Evolutionary conservation across 30 jellyfish, hydroid and myxozoan genomes (phyloP).

Genomic region (Turritopsis dohrnii): DNA sequence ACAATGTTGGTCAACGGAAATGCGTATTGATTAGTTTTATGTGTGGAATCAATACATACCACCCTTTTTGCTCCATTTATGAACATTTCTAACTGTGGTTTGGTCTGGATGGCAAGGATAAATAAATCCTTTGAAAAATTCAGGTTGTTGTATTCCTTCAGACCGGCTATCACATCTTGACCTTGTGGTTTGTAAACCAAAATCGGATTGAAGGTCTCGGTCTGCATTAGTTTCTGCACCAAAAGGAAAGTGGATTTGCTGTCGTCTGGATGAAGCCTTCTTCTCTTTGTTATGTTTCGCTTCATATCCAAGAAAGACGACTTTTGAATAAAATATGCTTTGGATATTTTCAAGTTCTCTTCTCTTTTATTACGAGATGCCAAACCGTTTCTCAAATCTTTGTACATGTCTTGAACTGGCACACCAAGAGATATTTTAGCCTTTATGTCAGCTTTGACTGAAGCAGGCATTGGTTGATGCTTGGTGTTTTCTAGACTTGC

Average conservation of each 20-base stretch:
- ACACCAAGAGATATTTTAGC: not conserved
- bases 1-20: not conserved
- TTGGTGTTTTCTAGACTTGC: not conserved
- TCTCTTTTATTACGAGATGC: too few relatives aligned
- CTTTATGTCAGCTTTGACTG: not conserved
- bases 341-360: too few relatives aligned
- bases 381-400: too few relatives aligned
- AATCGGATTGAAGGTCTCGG: not conserved
- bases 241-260: too few relatives aligned
- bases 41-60: not conserved
- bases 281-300: too few relatives aligned
- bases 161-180: not conserved
- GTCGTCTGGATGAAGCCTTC: too few relatives aligned
- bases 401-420: not conserved
- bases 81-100: constrained; percentile 9
- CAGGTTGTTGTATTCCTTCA: not conserved
- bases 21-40: not conserved
- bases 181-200: constrained; percentile 5
- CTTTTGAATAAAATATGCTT: too few relatives aligned
- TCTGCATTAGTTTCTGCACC: not conserved
- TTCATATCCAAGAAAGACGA: too few relatives aligned
- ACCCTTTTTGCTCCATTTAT: not conserved
- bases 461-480: not conserved
- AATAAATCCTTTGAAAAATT: not conserved
- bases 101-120: not conserved